Percentiles rank a stretch among this genome's conserved stretches.
These are phyloP conservation scores for Phasianus colchicus DNA, from an alignment of 2,113 vertebrate genomes.

Conservation along the genomic window DNA sequence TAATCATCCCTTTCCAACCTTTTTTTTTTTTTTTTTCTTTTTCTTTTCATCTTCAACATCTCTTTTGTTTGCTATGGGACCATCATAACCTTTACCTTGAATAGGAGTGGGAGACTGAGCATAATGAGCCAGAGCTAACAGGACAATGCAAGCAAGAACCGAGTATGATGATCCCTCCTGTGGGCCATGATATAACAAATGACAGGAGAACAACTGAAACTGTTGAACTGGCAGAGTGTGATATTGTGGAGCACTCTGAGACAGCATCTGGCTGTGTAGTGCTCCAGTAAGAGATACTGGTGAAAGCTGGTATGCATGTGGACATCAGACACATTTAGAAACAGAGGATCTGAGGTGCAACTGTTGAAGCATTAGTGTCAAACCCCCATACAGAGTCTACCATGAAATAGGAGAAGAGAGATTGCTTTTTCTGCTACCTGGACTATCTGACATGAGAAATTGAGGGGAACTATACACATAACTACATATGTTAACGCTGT, in stretches of 20 bases:
- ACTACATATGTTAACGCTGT: neutral
- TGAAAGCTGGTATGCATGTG: fast-evolving
- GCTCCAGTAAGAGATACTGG: neutral
- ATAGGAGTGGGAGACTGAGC: neutral
- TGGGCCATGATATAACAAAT: neutral
- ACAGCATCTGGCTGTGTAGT: neutral
- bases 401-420: fast-evolving
- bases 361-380: neutral
- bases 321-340: neutral
- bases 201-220: neutral
- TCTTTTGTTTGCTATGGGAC: neutral
- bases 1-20: neutral
- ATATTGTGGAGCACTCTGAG: fast-evolving
- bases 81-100: neutral
- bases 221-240: neutral
- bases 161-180: neutral
- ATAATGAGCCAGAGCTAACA: neutral
- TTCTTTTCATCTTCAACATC: neutral
- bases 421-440: neutral
- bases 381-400: neutral
- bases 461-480: neutral
- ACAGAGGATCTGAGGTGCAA: neutral
- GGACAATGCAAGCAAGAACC: neutral
- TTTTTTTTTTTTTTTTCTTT: neutral
- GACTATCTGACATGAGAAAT: neutral